Conservation (phyloP, 1,140 invertebrate species). For the Micrasema longulum region DNA sequence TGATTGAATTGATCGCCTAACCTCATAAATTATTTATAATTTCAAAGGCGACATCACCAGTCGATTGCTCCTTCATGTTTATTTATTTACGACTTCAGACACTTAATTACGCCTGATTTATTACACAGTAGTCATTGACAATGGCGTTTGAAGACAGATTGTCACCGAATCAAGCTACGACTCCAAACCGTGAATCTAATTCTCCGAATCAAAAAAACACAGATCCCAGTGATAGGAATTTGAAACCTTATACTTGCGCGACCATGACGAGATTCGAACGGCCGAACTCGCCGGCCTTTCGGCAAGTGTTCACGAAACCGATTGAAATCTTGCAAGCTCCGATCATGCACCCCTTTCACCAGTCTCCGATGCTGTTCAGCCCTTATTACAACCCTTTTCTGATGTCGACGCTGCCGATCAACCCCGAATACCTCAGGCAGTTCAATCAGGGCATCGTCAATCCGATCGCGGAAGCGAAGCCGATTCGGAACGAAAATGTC, state of each 20-base stretch:
- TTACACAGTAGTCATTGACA: background rate
- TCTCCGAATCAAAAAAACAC: constrained; percentile 54
- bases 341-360: constrained; percentile 35
- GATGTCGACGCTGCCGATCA: constrained; percentile 2
- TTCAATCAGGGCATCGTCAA: too few relatives aligned
- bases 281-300: constrained; percentile 33
- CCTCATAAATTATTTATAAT: background rate
- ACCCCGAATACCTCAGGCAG: constrained; percentile 15
- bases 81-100: background rate
- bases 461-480: background rate
- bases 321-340: background rate
- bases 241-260: constrained; percentile 51
- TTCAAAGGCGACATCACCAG: background rate
- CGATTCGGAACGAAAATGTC: background rate
- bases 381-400: constrained; percentile 46
- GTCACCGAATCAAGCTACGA: constrained; percentile 71
- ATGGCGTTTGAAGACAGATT: constrained; percentile 74
- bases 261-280: constrained; percentile 50
- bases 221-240: constrained; percentile 46
- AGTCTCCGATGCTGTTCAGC: constrained; percentile 37
- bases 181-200: constrained; percentile 62
- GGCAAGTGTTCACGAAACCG: constrained; percentile 30
- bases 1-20: background rate
- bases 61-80: background rate
- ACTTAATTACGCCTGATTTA: background rate